Conservation (phyloP, 2,888 invertebrate species). For the Steinernema carpocapsae region DNA sequence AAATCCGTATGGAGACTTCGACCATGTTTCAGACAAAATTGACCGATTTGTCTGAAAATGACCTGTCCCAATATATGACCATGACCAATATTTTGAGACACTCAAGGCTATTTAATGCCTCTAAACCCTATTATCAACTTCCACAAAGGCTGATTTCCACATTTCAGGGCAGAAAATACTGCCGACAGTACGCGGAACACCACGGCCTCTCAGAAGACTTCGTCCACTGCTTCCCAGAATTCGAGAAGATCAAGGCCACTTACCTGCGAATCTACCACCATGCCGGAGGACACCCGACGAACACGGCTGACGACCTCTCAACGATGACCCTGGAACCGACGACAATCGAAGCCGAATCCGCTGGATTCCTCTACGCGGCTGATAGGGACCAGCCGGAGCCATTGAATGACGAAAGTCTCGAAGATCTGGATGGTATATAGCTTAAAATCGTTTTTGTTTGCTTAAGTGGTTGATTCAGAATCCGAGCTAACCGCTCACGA, state of each 20-base stretch:
- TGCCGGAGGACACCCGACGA: not conserved
- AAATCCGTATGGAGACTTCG: no score
- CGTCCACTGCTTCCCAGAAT: conserved; percentile 18
- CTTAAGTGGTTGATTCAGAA: not conserved
- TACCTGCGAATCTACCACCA: conserved; percentile 24
- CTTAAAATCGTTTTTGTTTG: not conserved
- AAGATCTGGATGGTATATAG: not conserved
- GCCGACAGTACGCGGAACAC: not conserved
- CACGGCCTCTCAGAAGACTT: not conserved
- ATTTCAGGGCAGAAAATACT: conserved; percentile 22
- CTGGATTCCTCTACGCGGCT: conserved; percentile 16
- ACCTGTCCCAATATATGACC: no score
- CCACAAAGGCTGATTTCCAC: no score
- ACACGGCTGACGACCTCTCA: conserved; percentile 6
- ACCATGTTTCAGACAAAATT: no score
- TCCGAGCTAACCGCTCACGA: not conserved
- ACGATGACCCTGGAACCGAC: conserved; percentile 3
- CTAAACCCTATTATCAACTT: no score
- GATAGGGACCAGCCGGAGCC: not conserved
- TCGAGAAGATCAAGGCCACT: not conserved
- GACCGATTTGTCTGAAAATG: no score
- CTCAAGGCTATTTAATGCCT: no score
- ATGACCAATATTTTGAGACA: no score
- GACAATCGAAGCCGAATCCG: not conserved
- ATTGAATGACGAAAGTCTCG: not conserved